A percentile compares a stretch with the other conserved stretches of the same genome.
Evolutionary conservation across 2,797 vertebrate species (phyloP).

Genomic region (Tachyglossus aculeatus): DNA sequence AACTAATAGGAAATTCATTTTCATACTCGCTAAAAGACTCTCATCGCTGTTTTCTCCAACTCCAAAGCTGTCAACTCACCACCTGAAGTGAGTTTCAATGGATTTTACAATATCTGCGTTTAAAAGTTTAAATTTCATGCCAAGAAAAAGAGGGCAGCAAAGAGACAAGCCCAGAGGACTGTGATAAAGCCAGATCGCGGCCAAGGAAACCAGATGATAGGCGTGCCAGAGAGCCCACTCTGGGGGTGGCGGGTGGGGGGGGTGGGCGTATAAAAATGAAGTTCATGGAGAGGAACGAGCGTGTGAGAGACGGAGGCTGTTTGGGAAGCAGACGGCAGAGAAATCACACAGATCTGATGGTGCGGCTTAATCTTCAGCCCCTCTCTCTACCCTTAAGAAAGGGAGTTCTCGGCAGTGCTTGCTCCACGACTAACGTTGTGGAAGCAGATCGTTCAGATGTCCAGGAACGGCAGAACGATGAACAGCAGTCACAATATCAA

Average conservation of each 20-base stretch:
- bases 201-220: no score
- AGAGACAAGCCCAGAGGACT: neutral
- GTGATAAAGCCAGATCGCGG: neutral
- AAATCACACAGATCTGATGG: neutral
- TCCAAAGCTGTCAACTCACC: neutral
- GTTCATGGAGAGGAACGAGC: neutral
- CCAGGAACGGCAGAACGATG: neutral
- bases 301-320: neutral
- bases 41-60: no score
- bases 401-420: neutral
- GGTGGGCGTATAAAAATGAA: no score
- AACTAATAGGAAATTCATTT: no score
- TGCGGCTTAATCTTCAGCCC: constrained; percentile 19
- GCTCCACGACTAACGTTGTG: neutral
- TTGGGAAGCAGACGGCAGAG: constrained; percentile 12
- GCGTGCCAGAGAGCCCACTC: no score
- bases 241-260: no score
- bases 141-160: neutral
- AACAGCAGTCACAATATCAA: neutral
- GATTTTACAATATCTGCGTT: neutral
- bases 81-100: neutral
- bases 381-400: neutral
- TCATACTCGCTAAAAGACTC: no score
- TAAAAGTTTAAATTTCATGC: neutral
- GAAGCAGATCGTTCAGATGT: neutral